A percentile compares a stretch with the other conserved stretches of the same genome.
These are phyloP conservation scores for Drosophila colorata DNA, from an alignment of 2,888 invertebrate species.

Conservation along the genomic window DNA sequence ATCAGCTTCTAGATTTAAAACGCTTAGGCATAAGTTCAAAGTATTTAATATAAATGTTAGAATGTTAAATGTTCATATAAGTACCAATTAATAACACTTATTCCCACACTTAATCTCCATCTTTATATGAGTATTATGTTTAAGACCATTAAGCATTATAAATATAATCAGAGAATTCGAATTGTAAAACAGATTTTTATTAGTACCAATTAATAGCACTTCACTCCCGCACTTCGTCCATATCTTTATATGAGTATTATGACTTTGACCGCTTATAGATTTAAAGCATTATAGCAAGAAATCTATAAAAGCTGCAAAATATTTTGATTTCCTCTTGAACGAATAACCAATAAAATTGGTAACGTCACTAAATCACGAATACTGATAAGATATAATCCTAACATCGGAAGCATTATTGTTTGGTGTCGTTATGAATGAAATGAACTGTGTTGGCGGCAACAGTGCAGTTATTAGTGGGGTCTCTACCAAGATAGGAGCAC, in stretches of 20 bases:
- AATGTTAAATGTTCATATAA: no score
- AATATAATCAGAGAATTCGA: no score
- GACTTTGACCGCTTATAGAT: conserved; percentile 10
- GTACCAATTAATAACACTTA: neutral
- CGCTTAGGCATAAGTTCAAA: no score
- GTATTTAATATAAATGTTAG: no score
- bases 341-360: neutral
- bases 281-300: neutral
- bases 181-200: neutral
- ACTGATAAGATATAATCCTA: conserved; percentile 55
- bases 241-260: neutral
- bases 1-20: no score
- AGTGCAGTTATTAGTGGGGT: conserved; percentile 5
- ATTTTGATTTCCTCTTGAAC: conserved; percentile 1
- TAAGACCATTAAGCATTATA: no score
- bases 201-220: neutral
- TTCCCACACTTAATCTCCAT: neutral
- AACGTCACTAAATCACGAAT: conserved; percentile 48
- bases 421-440: conserved; percentile 55
- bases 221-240: neutral
- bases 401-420: conserved; percentile 23
- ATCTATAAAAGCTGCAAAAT: neutral
- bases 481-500: neutral
- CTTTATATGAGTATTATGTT: neutral
- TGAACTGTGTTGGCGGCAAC: conserved; percentile 10